Percentiles rank a stretch among this genome's conserved stretches.
Conservation (phyloP, 2,113 vertebrate genomes). For the Misgurnus anguillicaudatus region DNA sequence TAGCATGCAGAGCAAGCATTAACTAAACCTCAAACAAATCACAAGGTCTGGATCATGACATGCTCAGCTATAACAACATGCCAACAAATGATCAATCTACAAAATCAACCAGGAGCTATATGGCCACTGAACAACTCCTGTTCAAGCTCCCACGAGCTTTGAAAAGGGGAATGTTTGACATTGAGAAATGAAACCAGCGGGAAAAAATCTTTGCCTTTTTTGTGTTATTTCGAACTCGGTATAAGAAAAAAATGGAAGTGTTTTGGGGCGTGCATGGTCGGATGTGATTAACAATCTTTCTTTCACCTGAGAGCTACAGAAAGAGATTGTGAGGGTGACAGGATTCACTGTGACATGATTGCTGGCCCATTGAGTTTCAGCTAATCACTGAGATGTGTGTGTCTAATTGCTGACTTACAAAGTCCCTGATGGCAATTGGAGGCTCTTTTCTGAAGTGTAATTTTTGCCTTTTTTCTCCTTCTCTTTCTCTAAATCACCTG, state of each 20-base stretch:
- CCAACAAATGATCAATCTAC: conserved; percentile 21
- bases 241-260: conserved; percentile 14
- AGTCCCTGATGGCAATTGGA: conserved; percentile 48
- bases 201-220: neutral
- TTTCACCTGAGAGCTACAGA: conserved; percentile 39
- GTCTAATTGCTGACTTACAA: conserved; percentile 57
- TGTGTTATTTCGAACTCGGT: conserved; percentile 15
- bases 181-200: conserved; percentile 19
- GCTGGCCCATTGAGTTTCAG: conserved; percentile 48
- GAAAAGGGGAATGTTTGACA: conserved; percentile 20
- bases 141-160: conserved; percentile 31
- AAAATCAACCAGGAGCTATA: conserved; percentile 32
- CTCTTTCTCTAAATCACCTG: conserved; percentile 14
- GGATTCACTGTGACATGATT: conserved; percentile 56
- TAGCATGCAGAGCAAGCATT: conserved; percentile 27
- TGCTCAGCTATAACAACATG: conserved; percentile 34
- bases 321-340: conserved; percentile 41
- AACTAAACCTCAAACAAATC: neutral
- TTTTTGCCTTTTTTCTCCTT: conserved; percentile 23
- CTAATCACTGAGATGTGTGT: conserved; percentile 50
- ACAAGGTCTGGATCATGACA: conserved; percentile 27
- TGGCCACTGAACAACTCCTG: conserved; percentile 18
- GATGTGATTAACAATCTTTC: conserved; percentile 13
- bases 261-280: neutral
- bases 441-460: conserved; percentile 28